Conservation (phyloP, 2,113 vertebrate genomes). For the Psophia crepitans region DNA sequence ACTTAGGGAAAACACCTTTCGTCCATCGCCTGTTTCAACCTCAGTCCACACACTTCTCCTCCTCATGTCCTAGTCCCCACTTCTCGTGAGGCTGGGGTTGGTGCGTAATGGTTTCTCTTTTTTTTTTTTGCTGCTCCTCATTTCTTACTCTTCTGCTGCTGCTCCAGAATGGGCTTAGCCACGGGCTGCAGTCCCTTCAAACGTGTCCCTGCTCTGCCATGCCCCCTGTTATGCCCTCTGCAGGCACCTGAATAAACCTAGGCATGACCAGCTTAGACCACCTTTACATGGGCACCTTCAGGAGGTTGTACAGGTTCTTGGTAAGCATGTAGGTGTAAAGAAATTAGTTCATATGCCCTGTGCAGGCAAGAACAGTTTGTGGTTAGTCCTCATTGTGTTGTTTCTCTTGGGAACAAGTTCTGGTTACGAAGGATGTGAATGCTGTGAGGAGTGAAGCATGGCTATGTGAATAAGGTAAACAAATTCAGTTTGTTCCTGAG, state of each 20-base stretch:
- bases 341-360: background rate
- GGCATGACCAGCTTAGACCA: background rate
- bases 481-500: background rate
- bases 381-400: background rate
- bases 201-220: background rate
- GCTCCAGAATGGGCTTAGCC: background rate
- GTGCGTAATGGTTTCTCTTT: background rate
- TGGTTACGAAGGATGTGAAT: background rate
- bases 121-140: background rate
- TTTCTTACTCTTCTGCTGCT: background rate
- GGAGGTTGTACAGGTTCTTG: background rate
- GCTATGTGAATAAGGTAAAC: background rate
- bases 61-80: background rate
- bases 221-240: background rate
- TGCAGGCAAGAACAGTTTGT: background rate
- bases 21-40: rapidly evolving
- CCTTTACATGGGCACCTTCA: background rate
- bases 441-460: background rate
- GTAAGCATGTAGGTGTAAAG: background rate
- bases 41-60: background rate
- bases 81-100: background rate
- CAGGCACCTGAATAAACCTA: background rate
- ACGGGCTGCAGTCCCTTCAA: background rate
- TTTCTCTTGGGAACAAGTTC: background rate
- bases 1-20: background rate